Evolutionary conservation across 2,797 vertebrate species (phyloP), one percentile per base, ranked within the genome.

Genomic region (Parauchenoglanis ngamensis): DNA sequence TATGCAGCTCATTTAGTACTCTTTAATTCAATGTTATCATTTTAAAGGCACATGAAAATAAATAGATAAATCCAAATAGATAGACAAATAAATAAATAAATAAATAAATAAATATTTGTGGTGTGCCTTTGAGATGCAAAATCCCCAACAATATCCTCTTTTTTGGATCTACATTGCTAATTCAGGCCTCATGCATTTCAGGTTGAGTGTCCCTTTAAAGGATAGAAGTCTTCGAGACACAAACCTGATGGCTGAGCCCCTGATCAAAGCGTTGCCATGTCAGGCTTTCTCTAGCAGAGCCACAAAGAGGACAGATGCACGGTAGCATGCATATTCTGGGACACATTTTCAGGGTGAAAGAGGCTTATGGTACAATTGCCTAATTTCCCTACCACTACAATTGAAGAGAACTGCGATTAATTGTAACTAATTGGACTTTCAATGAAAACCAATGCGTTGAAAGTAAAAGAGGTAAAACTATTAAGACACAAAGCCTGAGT

Each of bases 101-200:
- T 76, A 87, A 63, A 78, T 49, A 57, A 25, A 84, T 31, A 93
- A 87, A 94, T 94, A 93, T 92, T 89, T 90, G 92, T 93, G 92
- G 87, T 88, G 84, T 84, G 90, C 92, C 93, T 96, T 95, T 96
- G 94, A 95, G 92, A 95, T 96, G 94, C 92, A 95, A 96, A 96
- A 95, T 92, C 88, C n/a, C 10, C 11, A 67, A 63, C 44, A 65
- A 54, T 31, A 83, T 67, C 78, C 21, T 3, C 91, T 94, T 89
- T 84, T 92, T 94, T 88, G 87, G 90, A 96, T 96, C 93, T 96
- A 95, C 94, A 96, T 96, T 96, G 94, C 94, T 94, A 95, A 95
- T 96, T 91, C 93, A 92, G 85, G 76, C 92, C 91, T 90, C 91
- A 92, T 92, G 92, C 91, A 90, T 92, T 83, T 92, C 91, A 90